These are phyloP conservation scores for Aspidiotus destructor DNA, from an alignment of 2,888 invertebrate genomes.

Conservation along the genomic window DNA sequence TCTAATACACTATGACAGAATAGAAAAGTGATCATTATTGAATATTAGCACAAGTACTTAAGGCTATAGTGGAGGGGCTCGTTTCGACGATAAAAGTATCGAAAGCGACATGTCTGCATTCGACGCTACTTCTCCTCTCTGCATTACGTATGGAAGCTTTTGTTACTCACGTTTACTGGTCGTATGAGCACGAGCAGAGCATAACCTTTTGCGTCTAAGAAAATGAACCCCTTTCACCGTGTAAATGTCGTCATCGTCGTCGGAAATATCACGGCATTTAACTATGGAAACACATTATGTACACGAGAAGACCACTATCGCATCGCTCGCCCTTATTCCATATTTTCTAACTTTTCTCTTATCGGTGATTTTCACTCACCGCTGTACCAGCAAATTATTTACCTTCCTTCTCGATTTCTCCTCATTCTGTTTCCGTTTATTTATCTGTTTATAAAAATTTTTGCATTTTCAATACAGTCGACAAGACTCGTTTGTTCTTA, in stretches of 20 bases:
- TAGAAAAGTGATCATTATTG: too few species aligned
- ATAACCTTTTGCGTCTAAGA: slow-evolving; percentile 22
- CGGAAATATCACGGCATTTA: slow-evolving; percentile 29
- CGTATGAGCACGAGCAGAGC: neutral
- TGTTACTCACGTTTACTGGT: too few species aligned
- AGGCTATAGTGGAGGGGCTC: too few species aligned
- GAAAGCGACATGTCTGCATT: too few species aligned
- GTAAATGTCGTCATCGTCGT: slow-evolving; percentile 22
- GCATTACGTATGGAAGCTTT: too few species aligned
- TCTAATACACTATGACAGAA: too few species aligned
- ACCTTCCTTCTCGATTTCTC: neutral
- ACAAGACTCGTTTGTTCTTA: too few species aligned
- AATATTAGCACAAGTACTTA: too few species aligned
- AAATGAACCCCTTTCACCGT: slow-evolving; percentile 12
- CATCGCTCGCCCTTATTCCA: slow-evolving; percentile 3
- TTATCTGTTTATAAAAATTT: too few species aligned
- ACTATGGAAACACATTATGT: slow-evolving; percentile 18
- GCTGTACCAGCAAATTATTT: slow-evolving; percentile 6
- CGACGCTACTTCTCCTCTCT: too few species aligned
- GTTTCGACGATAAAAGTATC: too few species aligned
- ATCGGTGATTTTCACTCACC: slow-evolving; percentile 25
- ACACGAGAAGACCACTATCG: slow-evolving; percentile 16
- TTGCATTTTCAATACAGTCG: too few species aligned
- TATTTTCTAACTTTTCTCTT: slow-evolving; percentile 21
- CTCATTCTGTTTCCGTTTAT: neutral